These are phyloP conservation scores for Ypsolopha sequella DNA, from an alignment of 2,888 invertebrate genomes.

Conservation along the genomic window DNA sequence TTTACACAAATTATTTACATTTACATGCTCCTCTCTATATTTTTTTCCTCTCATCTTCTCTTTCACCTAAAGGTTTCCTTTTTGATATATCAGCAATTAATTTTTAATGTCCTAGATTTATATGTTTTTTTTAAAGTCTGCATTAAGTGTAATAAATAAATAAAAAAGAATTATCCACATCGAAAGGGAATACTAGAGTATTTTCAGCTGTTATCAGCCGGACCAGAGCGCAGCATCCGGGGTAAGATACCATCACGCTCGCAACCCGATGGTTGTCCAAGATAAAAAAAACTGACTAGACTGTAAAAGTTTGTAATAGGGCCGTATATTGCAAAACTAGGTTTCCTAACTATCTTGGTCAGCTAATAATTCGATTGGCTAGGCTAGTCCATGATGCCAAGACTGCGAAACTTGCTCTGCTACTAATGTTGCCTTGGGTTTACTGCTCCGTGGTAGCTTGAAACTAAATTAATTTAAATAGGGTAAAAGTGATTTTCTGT, in stretches of 20 bases:
- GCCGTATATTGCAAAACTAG: too few relatives aligned
- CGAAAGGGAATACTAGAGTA: not conserved
- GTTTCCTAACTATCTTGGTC: too few relatives aligned
- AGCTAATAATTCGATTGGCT: not conserved
- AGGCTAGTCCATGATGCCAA: not conserved
- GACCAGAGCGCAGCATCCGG: slow-evolving; percentile 21
- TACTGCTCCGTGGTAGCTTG: too few relatives aligned
- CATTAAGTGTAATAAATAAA: not conserved
- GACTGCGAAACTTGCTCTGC: not conserved
- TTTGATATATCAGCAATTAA: too few relatives aligned
- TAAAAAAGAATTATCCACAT: not conserved
- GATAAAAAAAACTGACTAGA: too few relatives aligned
- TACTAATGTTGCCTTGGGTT: not conserved
- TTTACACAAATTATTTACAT: too few relatives aligned
- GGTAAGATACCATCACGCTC: slow-evolving; percentile 45
- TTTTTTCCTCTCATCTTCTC: too few relatives aligned
- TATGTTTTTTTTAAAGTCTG: not conserved
- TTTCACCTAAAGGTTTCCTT: too few relatives aligned
- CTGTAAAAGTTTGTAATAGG: too few relatives aligned
- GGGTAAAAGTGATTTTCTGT: too few relatives aligned
- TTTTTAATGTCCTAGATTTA: not conserved
- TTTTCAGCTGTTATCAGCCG: not conserved
- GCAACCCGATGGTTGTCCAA: slow-evolving; percentile 38
- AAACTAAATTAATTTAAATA: too few relatives aligned
- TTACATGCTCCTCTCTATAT: too few relatives aligned